Evolutionary conservation across 2,797 vertebrate species (phyloP), one percentile per base, ranked within the genome.

Genomic region (Crypturellus tataupa): DNA sequence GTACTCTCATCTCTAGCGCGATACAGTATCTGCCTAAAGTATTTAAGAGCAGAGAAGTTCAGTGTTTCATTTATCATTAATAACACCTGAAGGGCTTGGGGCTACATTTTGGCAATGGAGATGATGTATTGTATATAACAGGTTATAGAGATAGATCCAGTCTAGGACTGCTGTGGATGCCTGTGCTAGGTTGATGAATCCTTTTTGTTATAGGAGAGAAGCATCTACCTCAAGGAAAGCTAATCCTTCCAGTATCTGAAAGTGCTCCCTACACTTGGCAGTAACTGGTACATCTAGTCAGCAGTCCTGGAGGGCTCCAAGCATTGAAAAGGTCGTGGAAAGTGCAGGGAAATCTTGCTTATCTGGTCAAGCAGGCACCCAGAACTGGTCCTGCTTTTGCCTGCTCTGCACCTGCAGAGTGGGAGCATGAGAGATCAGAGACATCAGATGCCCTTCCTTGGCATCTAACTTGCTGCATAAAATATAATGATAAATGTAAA

Each of bases 91-190:
- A 39, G 80, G 56, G 23, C 1, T 13, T 17, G 33, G 53, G 42
- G 53, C 17, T 16, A 9, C 10, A 21, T 53, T 71, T n/a, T 49
- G 69, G 72, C 69, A 15, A 4, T 31, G 63, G 63, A 24, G 39
- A 8, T 18, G 59, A 6, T 31, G 59, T 4, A 2, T 10, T 53
- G 70, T 63, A 35, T 18, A 13, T 2, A 2, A 2, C 1, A 37
- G 62, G 39, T 33, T 14, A 4, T 4, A 6, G 64, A 1, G 29
- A 24, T 46, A 29, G 65, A 33, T 25, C 37, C 62, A 68, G 47
- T 16, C 73, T 72, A 70, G n/a, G n/a, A 27, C 10, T 24, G 39
- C 42, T 70, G 42, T 1, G 8, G 5, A 12, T 7, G 3, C 8
- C 17, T 49, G 12, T 35, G 49, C 31, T 42, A 24, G 29, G 49